phyloP scores from a whole-genome alignment of 2,113 vertebrate species.

The Mesoclemmys tuberculata region DNA sequence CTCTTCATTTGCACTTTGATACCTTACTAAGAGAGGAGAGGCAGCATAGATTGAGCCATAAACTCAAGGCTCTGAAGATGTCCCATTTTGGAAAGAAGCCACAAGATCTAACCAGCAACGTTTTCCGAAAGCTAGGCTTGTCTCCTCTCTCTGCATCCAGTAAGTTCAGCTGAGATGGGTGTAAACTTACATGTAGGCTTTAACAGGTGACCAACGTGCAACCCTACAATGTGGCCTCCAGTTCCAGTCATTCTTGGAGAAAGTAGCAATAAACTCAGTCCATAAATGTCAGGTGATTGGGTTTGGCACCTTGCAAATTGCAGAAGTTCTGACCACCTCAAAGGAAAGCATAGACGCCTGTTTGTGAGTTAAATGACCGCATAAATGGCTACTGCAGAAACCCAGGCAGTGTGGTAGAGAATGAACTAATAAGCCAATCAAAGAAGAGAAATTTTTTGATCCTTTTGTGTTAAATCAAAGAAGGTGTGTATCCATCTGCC shows the following conservation, averaged over 20 bases:
- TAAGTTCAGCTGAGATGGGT: constrained; percentile 18
- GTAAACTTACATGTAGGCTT: background rate
- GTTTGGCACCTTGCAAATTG: background rate
- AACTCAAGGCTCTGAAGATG: constrained; percentile 19
- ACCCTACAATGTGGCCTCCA: no score
- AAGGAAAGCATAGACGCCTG: background rate
- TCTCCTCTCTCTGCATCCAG: constrained; percentile 20
- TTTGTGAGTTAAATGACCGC: background rate
- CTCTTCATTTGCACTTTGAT: constrained; percentile 60
- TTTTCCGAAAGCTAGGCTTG: background rate
- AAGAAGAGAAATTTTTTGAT: background rate
- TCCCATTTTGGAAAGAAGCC: constrained; percentile 49
- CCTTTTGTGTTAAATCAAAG: background rate
- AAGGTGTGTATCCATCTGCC: background rate
- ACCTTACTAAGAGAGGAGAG: constrained; percentile 58
- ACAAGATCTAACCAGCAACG: constrained; percentile 4
- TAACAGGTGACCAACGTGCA: background rate
- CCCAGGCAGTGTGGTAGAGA: no score
- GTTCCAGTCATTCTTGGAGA: background rate
- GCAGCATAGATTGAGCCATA: constrained; percentile 2
- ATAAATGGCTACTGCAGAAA: background rate
- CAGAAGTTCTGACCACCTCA: background rate
- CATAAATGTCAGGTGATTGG: background rate
- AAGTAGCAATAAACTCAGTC: background rate
- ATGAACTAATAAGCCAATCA: background rate